Evolutionary conservation across 2,888 invertebrate species (phyloP), one percentile per base, ranked within the genome.

Genomic region (Arrhopalites spinosus): DNA sequence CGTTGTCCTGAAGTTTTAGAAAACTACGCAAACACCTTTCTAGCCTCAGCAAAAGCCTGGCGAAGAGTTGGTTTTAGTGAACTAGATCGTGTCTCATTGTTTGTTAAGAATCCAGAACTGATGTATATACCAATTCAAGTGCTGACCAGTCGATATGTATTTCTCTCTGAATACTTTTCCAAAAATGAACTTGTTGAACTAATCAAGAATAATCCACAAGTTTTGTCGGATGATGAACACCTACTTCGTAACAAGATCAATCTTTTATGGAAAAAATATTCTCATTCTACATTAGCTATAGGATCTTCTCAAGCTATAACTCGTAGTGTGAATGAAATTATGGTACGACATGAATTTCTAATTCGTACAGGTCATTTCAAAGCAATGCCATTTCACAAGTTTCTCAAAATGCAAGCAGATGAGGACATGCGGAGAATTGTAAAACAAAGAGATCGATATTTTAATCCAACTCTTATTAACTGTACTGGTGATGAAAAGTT

Each of bases 341-440:
- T 75, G 67, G 66, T 70, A 0, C 59, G 82, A 15, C 81, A 81
- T 67, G 79, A 81, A 43, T 81, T 82, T 61, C 73, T 82, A 1
- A 78, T 80, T 59, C 76, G 81, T 29, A 64, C 77, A 29, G 82
- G 82, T 5, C 30, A 81, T 13, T 80, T 79, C 63, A 77, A 79
- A 68, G 72, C 78, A 0, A 76, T 80, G 20, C 79, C 78, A 1
- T 79, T 78, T 67, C 67, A 73, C 2, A 79, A 79, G 59, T 66
- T 81, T 13, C 77, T 78, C 15, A 82, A 82, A 73, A 50, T 78
- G 0, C 29, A 73, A 72, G 79, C 78, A 15, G 76, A 81, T 30
- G 68, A 76, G 17, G 75, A 68, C 20, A 30, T 27, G 11, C n/a
- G 67, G 20, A 61, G 66, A 20, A 47, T 66, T 5, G 1, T 2